Conservation (phyloP, 2,113 vertebrate species). For the Myanophis thanlyinensis region DNA sequence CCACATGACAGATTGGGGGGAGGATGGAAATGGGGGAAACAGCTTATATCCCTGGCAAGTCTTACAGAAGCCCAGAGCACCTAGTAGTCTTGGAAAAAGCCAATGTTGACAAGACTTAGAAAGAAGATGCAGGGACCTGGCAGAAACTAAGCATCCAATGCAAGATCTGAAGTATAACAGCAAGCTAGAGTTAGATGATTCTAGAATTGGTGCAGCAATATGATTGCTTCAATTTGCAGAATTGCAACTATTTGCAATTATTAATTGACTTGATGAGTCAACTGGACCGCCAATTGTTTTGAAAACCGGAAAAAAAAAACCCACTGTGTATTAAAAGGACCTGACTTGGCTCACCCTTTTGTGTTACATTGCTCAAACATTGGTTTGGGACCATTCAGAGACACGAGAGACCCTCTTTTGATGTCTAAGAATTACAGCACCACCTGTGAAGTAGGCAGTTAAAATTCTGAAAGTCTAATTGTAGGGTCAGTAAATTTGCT, state of each 20-base stretch:
- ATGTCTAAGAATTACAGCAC: background rate
- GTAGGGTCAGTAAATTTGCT: background rate
- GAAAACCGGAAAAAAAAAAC: background rate
- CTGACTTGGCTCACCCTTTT: background rate
- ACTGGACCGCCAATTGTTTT: background rate
- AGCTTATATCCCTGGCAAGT: background rate
- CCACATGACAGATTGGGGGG: background rate
- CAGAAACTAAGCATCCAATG: background rate
- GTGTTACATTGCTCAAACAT: background rate
- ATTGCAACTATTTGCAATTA: background rate
- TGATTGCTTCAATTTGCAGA: background rate
- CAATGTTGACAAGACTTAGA: background rate
- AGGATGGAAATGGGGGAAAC: background rate
- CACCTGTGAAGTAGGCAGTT: background rate
- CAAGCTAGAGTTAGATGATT: background rate
- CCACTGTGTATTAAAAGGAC: background rate
- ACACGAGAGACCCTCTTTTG: background rate
- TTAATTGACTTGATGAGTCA: background rate
- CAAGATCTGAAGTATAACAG: background rate
- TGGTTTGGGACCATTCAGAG: background rate
- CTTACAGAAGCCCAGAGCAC: background rate
- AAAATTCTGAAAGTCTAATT: background rate
- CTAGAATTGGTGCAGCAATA: background rate
- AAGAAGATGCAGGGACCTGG: background rate
- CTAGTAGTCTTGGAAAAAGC: background rate